Base-by-base conservation (phyloP, 1,140 invertebrate genomes). In the Euwallacea fornicatus region DNA sequence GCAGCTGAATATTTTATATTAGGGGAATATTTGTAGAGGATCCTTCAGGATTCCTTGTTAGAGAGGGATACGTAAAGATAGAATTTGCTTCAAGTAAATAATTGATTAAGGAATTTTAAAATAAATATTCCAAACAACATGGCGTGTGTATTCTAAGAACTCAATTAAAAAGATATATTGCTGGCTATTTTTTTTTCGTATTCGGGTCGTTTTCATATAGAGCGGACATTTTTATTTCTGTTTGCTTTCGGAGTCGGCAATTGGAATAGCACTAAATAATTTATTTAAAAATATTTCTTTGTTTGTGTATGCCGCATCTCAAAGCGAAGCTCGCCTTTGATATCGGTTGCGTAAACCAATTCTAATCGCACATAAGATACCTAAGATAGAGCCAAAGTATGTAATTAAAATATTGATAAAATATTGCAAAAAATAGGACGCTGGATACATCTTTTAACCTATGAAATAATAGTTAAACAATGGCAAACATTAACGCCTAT, bases 251-350 rank as follows among this genome's bases (percentile, higher is more conserved):
- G 9, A 10, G 46, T 4, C 60, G 33, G 41, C 60, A 15, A 15
- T 16, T 33, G 21, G n/a, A 44, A 42, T 62, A 6, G 47, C 43
- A 16, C 11, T 21, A n/a, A 50, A 21, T 64, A 46, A 64, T 53
- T 64, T 64, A 64, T 64, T 50, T 47, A 64, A 64, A 64, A 64
- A 64, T 64, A 64, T 64, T 53, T 64, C 62, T 64, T 64, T 64
- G 62, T 64, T 64, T 64, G 43, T 41, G 62, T 64, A 47, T 53
- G 42, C 43, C 62, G 15, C 11, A 10, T 47, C 11, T 64, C 43
- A 64, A 64, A 64, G 46, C 43, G 59, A 50, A 64, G 21, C 33
- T 61, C 6, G 4, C 8, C 59, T 61, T 61, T 61, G 59, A 61
- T 61, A 42, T 61, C 10, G 9, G 9, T 50, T 50, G 46, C 46